Base-by-base conservation (phyloP, 2,797 vertebrate species). In the Pampus argenteus region DNA sequence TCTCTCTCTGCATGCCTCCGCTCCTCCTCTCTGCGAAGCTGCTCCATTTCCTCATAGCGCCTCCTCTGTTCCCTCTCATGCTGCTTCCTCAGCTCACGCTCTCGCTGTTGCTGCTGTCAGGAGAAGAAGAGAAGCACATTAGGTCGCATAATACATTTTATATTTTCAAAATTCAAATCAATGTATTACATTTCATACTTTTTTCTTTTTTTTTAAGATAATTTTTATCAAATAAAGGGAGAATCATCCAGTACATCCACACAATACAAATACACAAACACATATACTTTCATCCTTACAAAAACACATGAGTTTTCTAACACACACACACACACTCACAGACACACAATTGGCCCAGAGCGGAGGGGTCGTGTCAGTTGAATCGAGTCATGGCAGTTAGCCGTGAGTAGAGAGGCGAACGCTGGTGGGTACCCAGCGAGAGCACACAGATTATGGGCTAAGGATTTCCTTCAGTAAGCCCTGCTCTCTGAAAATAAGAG, bases 71-170 rank as follows among this genome's bases (percentile, higher is more conserved):
- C 89, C 44, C 96, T 92, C 84, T 98, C 97, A 71, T 97, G 97
- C 91, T 98, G 96, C 76, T 97, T 98, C 85, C 96, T 92, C 76
- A 97, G 79, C 90, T 97, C 97, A 2, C 96, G 96, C 84, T 98
- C 96, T 9, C 95, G 91, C 44, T 96, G 93, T 81, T 99, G 97
- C 75, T 99, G 97, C 97, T 98, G 89, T 64, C 22, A 11, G 61
- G 38, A 68, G 31, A 78, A 64, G 20, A 69, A 17, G 13, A 38
- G 8, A 18, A 17, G 6, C 13, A 28, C 6, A n/a, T 11, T 8
- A 3, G 48, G 23, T n/a, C 4, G 6, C 25, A 17, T 25, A 17
- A 28, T 51, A 28, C 5, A 26, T 22, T 13, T 49, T 11, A 1
- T 13, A 29, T 14, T 6, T 20, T n/a, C 23, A 26, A 1, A 31